Conservation (phyloP, 2,113 vertebrate genomes). For the Ovis aries region ARS-UI_Ramb_v3.0 NC_056071.1:14295501-14296000, state of each 20-base stretch:
- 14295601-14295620: fast-evolving
- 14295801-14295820: not conserved
- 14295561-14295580: not conserved
- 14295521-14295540: too few relatives aligned
- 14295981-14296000: not conserved
- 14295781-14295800: not conserved
- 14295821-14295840: not conserved
- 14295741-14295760: not conserved
- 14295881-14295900: not conserved
- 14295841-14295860: not conserved
- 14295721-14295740: not conserved
- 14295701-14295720: not conserved
- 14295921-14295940: not conserved
- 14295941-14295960: not conserved
- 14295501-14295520: fast-evolving
- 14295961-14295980: not conserved
- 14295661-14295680: not conserved
- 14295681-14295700: not conserved
- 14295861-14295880: fast-evolving
- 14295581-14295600: not conserved
- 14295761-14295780: not conserved
- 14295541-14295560: not conserved
- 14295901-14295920: not conserved
- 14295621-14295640: too few relatives aligned
- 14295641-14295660: not conserved